These are phyloP conservation scores for Asteroscopus sphinx DNA, from an alignment of 2,888 invertebrate genomes.

Conservation along the genomic window DNA sequence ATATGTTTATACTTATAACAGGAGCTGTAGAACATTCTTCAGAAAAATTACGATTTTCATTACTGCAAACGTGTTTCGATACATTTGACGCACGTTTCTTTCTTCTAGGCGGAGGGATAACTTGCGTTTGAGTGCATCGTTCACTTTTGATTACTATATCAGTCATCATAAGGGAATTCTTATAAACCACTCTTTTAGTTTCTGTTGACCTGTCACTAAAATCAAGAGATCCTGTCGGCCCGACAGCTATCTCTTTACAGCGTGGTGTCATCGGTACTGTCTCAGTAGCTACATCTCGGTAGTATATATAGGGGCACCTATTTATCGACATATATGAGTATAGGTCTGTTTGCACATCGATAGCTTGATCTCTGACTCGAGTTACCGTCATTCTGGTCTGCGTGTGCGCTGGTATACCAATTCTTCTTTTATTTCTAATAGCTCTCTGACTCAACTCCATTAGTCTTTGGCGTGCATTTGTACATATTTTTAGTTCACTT, in stretches of 20 bases:
- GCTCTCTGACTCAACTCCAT: slow-evolving; percentile 91
- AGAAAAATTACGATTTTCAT: slow-evolving; percentile 55
- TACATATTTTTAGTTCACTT: slow-evolving; percentile 89
- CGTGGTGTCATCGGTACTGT: slow-evolving; percentile 83
- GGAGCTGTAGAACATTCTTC: slow-evolving; percentile 79
- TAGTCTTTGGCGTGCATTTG: slow-evolving; percentile 89
- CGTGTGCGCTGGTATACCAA: slow-evolving; percentile 88
- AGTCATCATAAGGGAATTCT: slow-evolving; percentile 83
- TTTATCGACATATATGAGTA: slow-evolving; percentile 77
- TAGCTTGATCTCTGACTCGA: slow-evolving; percentile 89
- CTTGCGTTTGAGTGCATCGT: slow-evolving; percentile 76
- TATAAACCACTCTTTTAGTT: slow-evolving; percentile 65
- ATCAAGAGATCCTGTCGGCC: slow-evolving; percentile 76
- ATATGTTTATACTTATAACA: slow-evolving; percentile 90
- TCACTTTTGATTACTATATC: slow-evolving; percentile 70
- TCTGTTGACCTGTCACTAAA: slow-evolving; percentile 78
- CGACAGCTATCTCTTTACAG: slow-evolving; percentile 84
- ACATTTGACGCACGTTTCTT: slow-evolving; percentile 65
- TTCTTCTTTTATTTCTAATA: slow-evolving; percentile 85
- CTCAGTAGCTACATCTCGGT: slow-evolving; percentile 80
- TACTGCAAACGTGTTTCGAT: slow-evolving; percentile 40
- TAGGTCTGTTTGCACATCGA: slow-evolving; percentile 89
- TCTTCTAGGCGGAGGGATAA: slow-evolving; percentile 76
- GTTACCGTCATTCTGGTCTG: slow-evolving; percentile 88
- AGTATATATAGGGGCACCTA: slow-evolving; percentile 66